These are phyloP conservation scores for Callithrix jacchus DNA, from an alignment of 2,113 vertebrate genomes.

Conservation along the genomic window DNA sequence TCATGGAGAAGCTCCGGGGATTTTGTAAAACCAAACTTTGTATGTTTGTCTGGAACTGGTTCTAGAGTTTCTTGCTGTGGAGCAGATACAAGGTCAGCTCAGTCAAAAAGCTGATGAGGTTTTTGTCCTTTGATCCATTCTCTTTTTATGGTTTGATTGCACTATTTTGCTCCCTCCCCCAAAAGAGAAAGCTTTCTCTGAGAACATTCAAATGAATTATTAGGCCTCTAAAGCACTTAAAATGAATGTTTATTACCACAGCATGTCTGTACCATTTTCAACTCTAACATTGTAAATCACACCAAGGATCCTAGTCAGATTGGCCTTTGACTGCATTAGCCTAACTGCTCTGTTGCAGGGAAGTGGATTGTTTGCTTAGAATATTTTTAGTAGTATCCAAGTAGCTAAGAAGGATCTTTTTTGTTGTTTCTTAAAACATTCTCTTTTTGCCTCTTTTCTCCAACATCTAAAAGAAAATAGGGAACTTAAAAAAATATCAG, in stretches of 20 bases:
- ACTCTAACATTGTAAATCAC: conserved; percentile 55
- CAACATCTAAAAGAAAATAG: conserved; percentile 18
- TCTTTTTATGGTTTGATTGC: conserved; percentile 42
- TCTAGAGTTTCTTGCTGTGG: conserved; percentile 35
- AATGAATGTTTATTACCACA: conserved; percentile 50
- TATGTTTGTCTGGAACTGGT: neutral
- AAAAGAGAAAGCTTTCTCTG: conserved; percentile 51
- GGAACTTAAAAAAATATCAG: neutral
- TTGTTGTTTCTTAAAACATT: neutral
- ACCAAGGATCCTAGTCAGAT: neutral
- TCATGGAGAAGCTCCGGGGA: neutral
- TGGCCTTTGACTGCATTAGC: conserved; percentile 53
- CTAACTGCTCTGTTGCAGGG: conserved; percentile 3
- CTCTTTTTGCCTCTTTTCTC: neutral
- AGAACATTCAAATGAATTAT: neutral
- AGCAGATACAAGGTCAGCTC: neutral
- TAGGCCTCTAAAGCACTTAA: conserved; percentile 58
- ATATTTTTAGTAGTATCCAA: conserved; percentile 11
- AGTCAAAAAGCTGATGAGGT: neutral
- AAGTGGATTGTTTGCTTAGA: neutral
- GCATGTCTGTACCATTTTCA: neutral
- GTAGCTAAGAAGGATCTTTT: neutral
- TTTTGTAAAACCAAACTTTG: neutral
- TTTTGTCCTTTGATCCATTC: neutral
- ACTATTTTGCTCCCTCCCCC: conserved; percentile 13